phyloP scores from a whole-genome alignment of 1,140 invertebrate species.

The Drosophila fuyamai region DNA sequence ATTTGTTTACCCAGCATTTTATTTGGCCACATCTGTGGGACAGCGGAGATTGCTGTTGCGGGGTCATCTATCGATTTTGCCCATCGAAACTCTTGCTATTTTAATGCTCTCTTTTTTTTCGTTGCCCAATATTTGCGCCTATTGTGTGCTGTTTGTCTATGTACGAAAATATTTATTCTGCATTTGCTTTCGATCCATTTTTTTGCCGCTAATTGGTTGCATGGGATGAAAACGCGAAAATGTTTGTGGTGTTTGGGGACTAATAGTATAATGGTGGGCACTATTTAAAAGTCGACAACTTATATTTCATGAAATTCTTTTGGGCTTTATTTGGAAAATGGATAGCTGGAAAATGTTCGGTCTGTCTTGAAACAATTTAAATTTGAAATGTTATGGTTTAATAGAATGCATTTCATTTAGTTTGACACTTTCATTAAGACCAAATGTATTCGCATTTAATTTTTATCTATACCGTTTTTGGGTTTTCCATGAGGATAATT shows the following conservation, averaged over 20 bases:
- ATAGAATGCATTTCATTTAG: not conserved
- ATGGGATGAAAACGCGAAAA: not conserved
- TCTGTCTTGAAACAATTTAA: not conserved
- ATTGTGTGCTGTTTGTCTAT: constrained; percentile 32
- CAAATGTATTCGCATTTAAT: not conserved
- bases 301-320: not conserved
- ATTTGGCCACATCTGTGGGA: constrained; percentile 35
- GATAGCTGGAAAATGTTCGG: not conserved
- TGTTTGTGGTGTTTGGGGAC: not conserved
- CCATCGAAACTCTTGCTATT: constrained; percentile 18
- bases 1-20: constrained; percentile 50
- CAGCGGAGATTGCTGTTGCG: constrained; percentile 1
- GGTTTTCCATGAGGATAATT: too few relatives aligned
- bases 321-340: not conserved
- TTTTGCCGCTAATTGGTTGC: constrained; percentile 31
- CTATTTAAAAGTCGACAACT: constrained; percentile 7
- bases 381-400: not conserved
- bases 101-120: constrained; percentile 13
- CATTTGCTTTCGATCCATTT: constrained; percentile 23
- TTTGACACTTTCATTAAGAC: too few relatives aligned
- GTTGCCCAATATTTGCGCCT: constrained; percentile 32
- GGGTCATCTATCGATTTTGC: constrained; percentile 36
- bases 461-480: too few relatives aligned
- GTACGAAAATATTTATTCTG: constrained; percentile 35
- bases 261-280: not conserved